phyloP scores from a whole-genome alignment of 2,797 vertebrate species.

The Taeniopygia guttata region DNA sequence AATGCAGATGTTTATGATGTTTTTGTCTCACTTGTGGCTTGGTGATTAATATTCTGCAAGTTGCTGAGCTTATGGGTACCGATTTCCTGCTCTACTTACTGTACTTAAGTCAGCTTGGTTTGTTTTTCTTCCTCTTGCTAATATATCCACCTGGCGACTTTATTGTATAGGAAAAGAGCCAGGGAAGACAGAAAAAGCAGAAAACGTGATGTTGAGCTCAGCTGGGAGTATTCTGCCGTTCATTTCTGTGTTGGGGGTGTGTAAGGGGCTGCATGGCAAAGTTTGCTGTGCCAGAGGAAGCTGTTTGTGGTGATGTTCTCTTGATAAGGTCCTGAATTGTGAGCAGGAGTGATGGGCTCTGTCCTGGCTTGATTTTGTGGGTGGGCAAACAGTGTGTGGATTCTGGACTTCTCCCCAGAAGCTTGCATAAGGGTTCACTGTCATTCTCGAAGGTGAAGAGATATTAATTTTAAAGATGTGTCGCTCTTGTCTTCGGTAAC shows the following conservation, averaged over 20 bases:
- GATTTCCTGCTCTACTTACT: conserved; percentile 48
- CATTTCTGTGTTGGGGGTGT: not conserved
- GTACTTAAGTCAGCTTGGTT: conserved; percentile 26
- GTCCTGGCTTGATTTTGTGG: not conserved
- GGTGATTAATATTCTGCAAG: conserved; percentile 31
- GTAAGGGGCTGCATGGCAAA: not conserved
- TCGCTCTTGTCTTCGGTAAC: fast-evolving
- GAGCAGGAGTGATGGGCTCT: not conserved
- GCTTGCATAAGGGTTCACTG: not conserved
- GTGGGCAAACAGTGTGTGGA: not conserved
- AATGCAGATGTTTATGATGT: not conserved
- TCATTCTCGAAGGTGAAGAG: not conserved
- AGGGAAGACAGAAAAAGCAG: not conserved
- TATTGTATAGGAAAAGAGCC: conserved; percentile 24
- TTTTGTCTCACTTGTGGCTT: conserved; percentile 8
- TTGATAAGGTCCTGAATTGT: not conserved
- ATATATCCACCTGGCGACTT: conserved; percentile 39
- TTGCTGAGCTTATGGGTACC: not conserved
- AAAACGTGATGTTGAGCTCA: not conserved
- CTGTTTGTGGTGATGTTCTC: not conserved
- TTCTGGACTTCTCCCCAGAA: not conserved
- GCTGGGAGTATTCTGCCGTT: not conserved
- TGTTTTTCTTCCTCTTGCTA: conserved; percentile 44
- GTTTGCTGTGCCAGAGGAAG: not conserved
- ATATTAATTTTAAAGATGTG: not conserved